Base-by-base conservation (phyloP, 2,113 vertebrate genomes). In the Pteruthius melanotis region DNA sequence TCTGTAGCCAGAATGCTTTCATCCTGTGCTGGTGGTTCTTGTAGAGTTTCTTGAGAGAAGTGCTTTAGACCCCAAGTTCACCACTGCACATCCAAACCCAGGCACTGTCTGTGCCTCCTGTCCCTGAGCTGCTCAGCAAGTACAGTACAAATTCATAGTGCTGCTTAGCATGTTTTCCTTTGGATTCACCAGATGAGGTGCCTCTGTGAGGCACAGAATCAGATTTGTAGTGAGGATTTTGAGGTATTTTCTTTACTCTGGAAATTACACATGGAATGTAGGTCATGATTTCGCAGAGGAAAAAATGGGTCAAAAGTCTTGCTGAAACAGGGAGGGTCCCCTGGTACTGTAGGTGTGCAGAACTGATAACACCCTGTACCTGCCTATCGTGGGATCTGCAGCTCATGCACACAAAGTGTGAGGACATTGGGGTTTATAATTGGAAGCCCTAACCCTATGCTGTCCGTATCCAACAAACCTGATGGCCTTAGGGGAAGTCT, bases 271-370 rank as follows among this genome's bases (percentile, higher is more conserved):
- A 0, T 50, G 39, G 63, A 97, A 96, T 94, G 68, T 95, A 93
- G 93, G 82, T 96, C 94, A 93, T 47, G 13, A 75, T 75, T 93
- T 94, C 8, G 4, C 42, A 70, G 30, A 42, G 42, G 23, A 31
- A 72, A 90, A 96, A 96, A 63, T 71, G 71, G 59, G 68, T 94
- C 56, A 94, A 63, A 96, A 85, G 66, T 68, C 39, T 59, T 90
- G 47, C 24, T 59, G 91, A 37, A 83, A 37, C 2, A 30, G 33
- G 23, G n/a, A 49, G 13, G 30, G 42, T 92, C 75, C 71, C 75
- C 31, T 89, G 85, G 74, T 66, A 56, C 33, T 44, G 27, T 21
- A 86, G 90, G 70, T 79, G 52, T 74, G 84, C 45, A 54, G 82
- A 66, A 31, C 23, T 70, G 84, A 49, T 77, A 10, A 10, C 2